Evolutionary conservation across 2,797 vertebrate species (phyloP).

Genomic region (Trachops cirrhosus): DNA sequence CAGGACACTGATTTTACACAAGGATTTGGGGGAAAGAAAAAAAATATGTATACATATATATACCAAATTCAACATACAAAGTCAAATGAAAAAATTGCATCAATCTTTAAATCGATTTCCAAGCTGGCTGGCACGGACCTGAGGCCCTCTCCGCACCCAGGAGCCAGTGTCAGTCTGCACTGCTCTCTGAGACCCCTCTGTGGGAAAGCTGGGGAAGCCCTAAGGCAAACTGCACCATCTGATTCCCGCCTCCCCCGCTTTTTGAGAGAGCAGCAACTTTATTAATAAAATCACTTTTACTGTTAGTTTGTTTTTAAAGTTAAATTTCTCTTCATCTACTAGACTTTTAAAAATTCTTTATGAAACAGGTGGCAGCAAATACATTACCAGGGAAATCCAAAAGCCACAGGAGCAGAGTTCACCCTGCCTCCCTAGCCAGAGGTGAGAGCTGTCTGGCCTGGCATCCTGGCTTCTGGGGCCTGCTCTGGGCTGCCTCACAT

Average conservation of each 20-base stretch:
- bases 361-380: slow-evolving; percentile 9
- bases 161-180: background rate
- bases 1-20: background rate
- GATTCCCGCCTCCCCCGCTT: background rate
- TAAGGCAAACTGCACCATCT: background rate
- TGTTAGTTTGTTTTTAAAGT: background rate
- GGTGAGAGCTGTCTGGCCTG: background rate
- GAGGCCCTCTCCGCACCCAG: background rate
- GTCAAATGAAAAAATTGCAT: background rate
- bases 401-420: background rate
- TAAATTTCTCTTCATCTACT: background rate
- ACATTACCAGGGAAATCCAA: background rate
- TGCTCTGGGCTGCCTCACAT: background rate
- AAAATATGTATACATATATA: background rate
- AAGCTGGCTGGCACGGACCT: background rate
- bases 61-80: background rate
- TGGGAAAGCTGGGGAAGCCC: background rate
- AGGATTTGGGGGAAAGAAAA: background rate
- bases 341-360: slow-evolving; percentile 3
- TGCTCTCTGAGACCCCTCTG: background rate
- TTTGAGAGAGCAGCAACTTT: background rate
- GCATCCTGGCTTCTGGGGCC: background rate
- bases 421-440: background rate
- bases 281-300: slow-evolving; percentile 18
- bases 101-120: background rate